phyloP scores from a whole-genome alignment of 2,888 invertebrate species.

The Sphaerophoria taeniata region DNA sequence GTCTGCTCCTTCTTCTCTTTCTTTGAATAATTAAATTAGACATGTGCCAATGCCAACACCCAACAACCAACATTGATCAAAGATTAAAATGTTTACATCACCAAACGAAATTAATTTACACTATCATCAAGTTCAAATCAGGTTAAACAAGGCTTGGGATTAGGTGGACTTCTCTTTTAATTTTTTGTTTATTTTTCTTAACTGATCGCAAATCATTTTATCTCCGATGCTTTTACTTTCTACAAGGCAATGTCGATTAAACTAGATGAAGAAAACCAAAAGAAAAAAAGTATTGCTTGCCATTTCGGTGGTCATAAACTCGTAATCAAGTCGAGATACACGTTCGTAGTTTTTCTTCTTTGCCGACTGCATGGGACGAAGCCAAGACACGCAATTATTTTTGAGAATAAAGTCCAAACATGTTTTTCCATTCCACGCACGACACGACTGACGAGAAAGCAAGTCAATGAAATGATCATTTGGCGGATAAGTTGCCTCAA shows the following conservation, averaged over 20 bases:
- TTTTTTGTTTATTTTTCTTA: neutral
- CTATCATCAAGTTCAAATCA: conserved; percentile 35
- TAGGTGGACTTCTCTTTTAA: neutral
- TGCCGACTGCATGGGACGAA: neutral
- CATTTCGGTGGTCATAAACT: conserved; percentile 22
- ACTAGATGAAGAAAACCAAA: conserved; percentile 19
- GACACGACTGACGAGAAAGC: conserved; percentile 36
- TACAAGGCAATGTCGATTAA: conserved; percentile 13
- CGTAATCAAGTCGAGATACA: conserved; percentile 20
- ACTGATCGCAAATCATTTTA: neutral
- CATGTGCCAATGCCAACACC: neutral
- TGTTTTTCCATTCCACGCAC: conserved; percentile 14
- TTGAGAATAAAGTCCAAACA: conserved; percentile 16
- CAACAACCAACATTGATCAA: neutral
- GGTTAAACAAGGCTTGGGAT: conserved; percentile 9
- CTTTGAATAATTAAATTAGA: neutral
- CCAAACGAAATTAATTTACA: neutral
- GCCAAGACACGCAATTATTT: neutral
- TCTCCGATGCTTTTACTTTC: conserved; percentile 46
- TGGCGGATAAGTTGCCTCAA: neutral
- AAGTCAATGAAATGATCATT: conserved; percentile 4
- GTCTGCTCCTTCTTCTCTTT: neutral
- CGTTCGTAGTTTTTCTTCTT: neutral
- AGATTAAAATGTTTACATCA: conserved; percentile 27
- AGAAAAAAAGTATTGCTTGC: neutral